A percentile compares a stretch with the other conserved stretches of the same genome.
These are phyloP conservation scores for Euphonia xanthogaster DNA, from an alignment of 2,797 vertebrate genomes.

Conservation along the genomic window DNA sequence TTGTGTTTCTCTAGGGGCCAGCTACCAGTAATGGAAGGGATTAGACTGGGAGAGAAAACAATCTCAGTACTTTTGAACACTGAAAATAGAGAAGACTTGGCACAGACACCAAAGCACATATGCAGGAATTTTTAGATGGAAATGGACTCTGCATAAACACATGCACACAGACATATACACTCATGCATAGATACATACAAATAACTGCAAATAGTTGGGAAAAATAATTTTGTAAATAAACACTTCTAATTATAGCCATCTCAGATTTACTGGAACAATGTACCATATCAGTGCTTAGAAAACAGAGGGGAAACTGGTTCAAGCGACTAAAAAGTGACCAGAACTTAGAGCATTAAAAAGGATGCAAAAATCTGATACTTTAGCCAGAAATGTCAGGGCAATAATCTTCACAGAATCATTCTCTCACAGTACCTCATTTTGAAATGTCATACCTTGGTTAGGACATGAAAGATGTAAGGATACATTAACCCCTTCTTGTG, in stretches of 20 bases:
- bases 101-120: background rate
- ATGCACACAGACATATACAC: background rate
- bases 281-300: background rate
- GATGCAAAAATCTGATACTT: background rate
- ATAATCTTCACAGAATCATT: background rate
- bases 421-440: background rate
- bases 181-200: background rate
- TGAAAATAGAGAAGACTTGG: constrained; percentile 2
- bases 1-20: background rate
- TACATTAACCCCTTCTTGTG: constrained; percentile 97
- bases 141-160: background rate
- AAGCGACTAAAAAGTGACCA: background rate
- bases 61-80: background rate
- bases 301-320: background rate
- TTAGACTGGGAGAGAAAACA: background rate
- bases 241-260: background rate
- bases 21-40: background rate
- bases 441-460: constrained; percentile 86
- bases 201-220: background rate
- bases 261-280: background rate
- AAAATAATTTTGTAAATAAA: background rate
- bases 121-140: background rate
- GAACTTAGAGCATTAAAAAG: background rate
- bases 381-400: background rate
- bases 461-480: constrained; percentile 93